Evolutionary conservation across 2,888 invertebrate species (phyloP).

Genomic region (Rotaria macrura): DNA sequence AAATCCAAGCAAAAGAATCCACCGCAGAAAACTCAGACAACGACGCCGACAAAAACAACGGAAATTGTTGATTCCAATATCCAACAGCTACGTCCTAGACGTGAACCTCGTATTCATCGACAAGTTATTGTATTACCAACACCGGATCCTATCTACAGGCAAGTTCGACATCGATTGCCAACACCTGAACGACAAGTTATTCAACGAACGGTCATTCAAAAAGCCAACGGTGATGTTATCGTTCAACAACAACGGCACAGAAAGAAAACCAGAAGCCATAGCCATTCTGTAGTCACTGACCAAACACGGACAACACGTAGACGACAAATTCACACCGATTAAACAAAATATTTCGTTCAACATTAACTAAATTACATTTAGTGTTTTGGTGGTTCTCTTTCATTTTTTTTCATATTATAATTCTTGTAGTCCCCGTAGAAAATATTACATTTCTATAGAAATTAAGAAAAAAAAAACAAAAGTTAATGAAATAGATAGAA

Average conservation of each 20-base stretch:
- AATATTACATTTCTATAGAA: background rate
- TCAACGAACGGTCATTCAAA: background rate
- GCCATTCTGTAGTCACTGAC: background rate
- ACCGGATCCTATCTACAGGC: background rate
- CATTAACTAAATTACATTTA: background rate
- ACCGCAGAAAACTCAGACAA: background rate
- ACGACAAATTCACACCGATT: background rate
- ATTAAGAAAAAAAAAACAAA: background rate
- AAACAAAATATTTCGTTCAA: no score
- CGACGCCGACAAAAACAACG: background rate
- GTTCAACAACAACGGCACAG: background rate
- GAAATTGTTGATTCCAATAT: background rate
- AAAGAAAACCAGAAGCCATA: background rate
- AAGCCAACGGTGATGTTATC: background rate
- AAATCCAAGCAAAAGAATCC: background rate
- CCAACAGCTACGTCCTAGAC: background rate
- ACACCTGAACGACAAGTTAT: conserved; percentile 14
- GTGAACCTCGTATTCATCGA: background rate
- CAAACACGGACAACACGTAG: background rate
- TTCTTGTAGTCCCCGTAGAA: background rate
- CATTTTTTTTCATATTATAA: background rate
- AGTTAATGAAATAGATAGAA: background rate
- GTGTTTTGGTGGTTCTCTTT: background rate
- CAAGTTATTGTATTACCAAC: background rate
- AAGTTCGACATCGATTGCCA: background rate